Conservation (phyloP, 2,888 invertebrate species). For the Lathronympha strigana region DNA sequence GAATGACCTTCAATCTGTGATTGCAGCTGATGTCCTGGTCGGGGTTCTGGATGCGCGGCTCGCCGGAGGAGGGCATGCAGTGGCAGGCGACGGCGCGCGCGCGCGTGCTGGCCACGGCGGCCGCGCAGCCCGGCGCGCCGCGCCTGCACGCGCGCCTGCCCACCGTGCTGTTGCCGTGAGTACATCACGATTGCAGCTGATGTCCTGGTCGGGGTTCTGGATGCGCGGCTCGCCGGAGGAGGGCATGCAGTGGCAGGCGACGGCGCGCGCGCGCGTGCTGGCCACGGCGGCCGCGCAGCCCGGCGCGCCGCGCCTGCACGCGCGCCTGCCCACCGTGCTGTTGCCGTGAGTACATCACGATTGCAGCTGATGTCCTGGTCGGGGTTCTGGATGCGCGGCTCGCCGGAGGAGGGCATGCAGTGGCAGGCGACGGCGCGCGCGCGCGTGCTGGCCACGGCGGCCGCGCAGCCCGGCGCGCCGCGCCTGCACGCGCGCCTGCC, state of each 20-base stretch:
- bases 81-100: slow-evolving; percentile 51
- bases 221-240: neutral
- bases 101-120: slow-evolving; percentile 60
- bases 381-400: slow-evolving; percentile 61
- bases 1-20: no score
- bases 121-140: slow-evolving; percentile 50
- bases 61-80: slow-evolving; percentile 55
- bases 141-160: slow-evolving; percentile 59
- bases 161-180: slow-evolving; percentile 41
- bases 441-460: slow-evolving; percentile 60
- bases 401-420: neutral
- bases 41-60: slow-evolving; percentile 65
- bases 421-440: slow-evolving; percentile 46
- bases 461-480: slow-evolving; percentile 50
- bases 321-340: slow-evolving; percentile 49
- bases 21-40: slow-evolving; percentile 63
- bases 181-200: slow-evolving; percentile 53
- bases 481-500: slow-evolving; percentile 59
- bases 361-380: slow-evolving; percentile 63
- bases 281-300: slow-evolving; percentile 54
- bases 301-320: slow-evolving; percentile 59
- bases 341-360: slow-evolving; percentile 14
- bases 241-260: slow-evolving; percentile 5
- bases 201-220: slow-evolving; percentile 70
- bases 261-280: slow-evolving; percentile 56